A percentile compares a stretch with the other conserved stretches of the same genome.
These are phyloP conservation scores for Apoderus coryli DNA, from an alignment of 2,888 invertebrate species.

Conservation along the genomic window DNA sequence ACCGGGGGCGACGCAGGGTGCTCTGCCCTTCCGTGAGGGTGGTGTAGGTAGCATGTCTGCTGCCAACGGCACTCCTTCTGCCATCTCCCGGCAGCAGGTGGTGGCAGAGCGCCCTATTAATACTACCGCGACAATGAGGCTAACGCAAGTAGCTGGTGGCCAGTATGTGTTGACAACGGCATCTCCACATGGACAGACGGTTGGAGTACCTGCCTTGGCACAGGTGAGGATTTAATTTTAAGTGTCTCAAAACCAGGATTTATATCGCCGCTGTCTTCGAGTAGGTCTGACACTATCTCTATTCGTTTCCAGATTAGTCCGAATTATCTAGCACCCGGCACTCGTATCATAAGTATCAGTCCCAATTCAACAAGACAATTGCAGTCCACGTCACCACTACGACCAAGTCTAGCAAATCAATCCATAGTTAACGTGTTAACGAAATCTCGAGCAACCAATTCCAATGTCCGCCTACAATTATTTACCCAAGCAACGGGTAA, in stretches of 20 bases:
- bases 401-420: conserved; percentile 33
- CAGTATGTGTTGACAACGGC: conserved; percentile 29
- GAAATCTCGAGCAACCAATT: conserved; percentile 25
- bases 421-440: conserved; percentile 32
- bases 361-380: too few relatives aligned
- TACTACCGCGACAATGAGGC: conserved; percentile 28
- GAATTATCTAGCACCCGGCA: too few relatives aligned
- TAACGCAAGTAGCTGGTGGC: conserved; percentile 31
- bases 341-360: conserved; percentile 38
- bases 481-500: conserved; percentile 23
- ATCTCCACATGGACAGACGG: conserved; percentile 27
- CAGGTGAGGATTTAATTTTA: too few relatives aligned
- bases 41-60: too few relatives aligned
- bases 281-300: too few relatives aligned
- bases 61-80: too few relatives aligned
- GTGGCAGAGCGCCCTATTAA: conserved; percentile 28
- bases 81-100: too few relatives aligned
- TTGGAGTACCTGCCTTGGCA: conserved; percentile 26
- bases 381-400: conserved; percentile 25
- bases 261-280: too few relatives aligned
- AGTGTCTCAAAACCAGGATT: too few relatives aligned
- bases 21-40: conserved; percentile 33
- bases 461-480: conserved; percentile 28
- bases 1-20: conserved; percentile 34
- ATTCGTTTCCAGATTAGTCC: too few relatives aligned